phyloP scores from a whole-genome alignment of 2,113 vertebrate species.

The Ptychochromis oligacanthus region DNA sequence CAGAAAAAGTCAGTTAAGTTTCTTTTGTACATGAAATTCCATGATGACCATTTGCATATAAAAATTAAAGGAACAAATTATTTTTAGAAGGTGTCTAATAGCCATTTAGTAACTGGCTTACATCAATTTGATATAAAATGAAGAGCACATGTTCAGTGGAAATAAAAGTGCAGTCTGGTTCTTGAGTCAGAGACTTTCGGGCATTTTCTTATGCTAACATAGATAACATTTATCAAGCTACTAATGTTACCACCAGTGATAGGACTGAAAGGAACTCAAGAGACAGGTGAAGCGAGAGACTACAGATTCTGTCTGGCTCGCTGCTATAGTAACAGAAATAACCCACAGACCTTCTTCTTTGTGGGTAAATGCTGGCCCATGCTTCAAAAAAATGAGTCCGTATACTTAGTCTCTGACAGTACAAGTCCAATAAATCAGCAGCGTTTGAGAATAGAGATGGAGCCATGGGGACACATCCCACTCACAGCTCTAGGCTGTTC shows the following conservation, averaged over 20 bases:
- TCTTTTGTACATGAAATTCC: background rate
- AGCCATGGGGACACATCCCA: conserved; percentile 52
- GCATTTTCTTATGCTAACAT: background rate
- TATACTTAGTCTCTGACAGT: conserved; percentile 48
- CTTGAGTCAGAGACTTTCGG: background rate
- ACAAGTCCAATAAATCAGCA: conserved; percentile 51
- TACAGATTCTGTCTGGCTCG: background rate
- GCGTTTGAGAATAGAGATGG: conserved; percentile 31
- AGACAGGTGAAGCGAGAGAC: background rate
- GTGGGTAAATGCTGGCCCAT: conserved; percentile 6
- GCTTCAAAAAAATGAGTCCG: conserved; percentile 33
- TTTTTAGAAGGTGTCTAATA: no score
- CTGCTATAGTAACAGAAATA: conserved; percentile 38
- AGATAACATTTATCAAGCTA: background rate
- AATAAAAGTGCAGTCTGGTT: background rate
- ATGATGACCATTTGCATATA: background rate
- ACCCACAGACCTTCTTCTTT: conserved; percentile 35
- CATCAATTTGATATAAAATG: background rate
- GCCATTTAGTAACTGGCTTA: background rate
- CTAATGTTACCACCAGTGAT: background rate
- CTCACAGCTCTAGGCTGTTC: conserved; percentile 47
- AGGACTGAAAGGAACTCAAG: background rate
- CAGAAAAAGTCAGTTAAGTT: background rate
- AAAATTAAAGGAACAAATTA: background rate
- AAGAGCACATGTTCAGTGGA: background rate